A percentile compares a stretch with the other conserved stretches of the same genome.
Conservation (phyloP, 2,888 invertebrate species). For the Andrena marginata region DNA sequence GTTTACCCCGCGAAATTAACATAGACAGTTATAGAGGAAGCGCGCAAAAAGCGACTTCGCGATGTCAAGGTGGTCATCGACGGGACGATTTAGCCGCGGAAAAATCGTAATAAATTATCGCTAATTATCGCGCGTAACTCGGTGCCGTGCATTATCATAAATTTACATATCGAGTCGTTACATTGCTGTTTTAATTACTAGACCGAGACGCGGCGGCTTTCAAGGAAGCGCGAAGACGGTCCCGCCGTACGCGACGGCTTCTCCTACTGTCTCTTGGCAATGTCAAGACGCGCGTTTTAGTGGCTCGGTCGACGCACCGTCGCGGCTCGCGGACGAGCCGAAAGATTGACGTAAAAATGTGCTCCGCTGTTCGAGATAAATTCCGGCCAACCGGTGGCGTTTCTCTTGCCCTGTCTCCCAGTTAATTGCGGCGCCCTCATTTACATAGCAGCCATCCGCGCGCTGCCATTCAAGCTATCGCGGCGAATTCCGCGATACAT, state of each 20-base stretch:
- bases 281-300: no score
- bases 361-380: constrained; percentile 17
- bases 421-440: constrained; percentile 82
- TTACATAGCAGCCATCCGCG: constrained; percentile 79
- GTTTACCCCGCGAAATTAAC: constrained; percentile 37
- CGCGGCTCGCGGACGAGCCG: no score
- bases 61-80: constrained; percentile 3
- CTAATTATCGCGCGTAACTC: constrained; percentile 32
- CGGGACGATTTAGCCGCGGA: constrained; percentile 20
- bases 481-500: constrained; percentile 55
- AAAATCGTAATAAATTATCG: constrained; percentile 56
- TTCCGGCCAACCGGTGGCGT: constrained; percentile 31
- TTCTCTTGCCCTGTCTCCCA: constrained; percentile 61
- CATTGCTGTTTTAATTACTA: constrained; percentile 36
- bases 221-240: background rate
- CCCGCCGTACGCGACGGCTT: no score
- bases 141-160: constrained; percentile 44
- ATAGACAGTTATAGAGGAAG: background rate
- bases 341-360: constrained; percentile 8
- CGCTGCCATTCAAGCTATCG: constrained; percentile 64
- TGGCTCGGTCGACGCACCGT: no score
- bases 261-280: no score
- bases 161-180: constrained; percentile 53
- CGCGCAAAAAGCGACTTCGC: constrained; percentile 32
- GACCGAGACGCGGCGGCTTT: constrained; percentile 5